Percentiles rank a stretch among this genome's conserved stretches.
These are phyloP conservation scores for Ephialtes manifestator DNA, from an alignment of 2,888 invertebrate genomes.

Conservation along the genomic window DNA sequence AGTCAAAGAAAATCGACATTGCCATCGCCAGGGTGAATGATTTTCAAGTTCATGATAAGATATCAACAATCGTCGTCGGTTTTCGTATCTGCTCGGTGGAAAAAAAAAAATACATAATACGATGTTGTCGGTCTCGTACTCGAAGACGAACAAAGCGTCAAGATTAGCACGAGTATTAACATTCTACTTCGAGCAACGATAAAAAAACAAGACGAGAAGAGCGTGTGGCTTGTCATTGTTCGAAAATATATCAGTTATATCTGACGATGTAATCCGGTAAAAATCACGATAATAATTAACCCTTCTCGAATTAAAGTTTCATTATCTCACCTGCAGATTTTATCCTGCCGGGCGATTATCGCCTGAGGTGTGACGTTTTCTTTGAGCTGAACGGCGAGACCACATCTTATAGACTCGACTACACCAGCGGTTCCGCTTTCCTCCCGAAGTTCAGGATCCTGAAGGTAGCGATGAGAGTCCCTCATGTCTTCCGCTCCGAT, in stretches of 20 bases:
- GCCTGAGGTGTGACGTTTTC: constrained; percentile 92
- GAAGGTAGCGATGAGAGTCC: constrained; percentile 83
- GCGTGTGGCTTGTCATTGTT: not conserved
- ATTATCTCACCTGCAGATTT: constrained; percentile 90
- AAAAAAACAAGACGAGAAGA: not conserved
- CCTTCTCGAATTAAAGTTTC: not conserved
- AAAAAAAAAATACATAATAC: not conserved
- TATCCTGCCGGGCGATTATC: constrained; percentile 91
- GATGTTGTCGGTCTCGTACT: not conserved
- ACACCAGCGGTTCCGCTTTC: constrained; percentile 93
- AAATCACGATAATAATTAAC: not conserved
- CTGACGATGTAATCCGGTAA: not conserved
- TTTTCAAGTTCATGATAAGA: constrained; percentile 29
- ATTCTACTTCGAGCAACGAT: not conserved
- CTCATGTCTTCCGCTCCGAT: constrained; percentile 82
- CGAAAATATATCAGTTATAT: not conserved
- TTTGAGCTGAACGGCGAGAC: constrained; percentile 94
- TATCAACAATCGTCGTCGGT: not conserved
- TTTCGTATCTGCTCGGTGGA: not conserved
- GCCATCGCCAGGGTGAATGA: not conserved
- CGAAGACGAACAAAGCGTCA: not conserved
- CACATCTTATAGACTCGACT: constrained; percentile 93
- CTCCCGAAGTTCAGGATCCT: constrained; percentile 89
- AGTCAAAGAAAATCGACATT: not conserved
- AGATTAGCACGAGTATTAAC: not conserved